These are phyloP conservation scores for Micropterix aruncella DNA, from an alignment of 2,888 invertebrate genomes.

Conservation along the genomic window DNA sequence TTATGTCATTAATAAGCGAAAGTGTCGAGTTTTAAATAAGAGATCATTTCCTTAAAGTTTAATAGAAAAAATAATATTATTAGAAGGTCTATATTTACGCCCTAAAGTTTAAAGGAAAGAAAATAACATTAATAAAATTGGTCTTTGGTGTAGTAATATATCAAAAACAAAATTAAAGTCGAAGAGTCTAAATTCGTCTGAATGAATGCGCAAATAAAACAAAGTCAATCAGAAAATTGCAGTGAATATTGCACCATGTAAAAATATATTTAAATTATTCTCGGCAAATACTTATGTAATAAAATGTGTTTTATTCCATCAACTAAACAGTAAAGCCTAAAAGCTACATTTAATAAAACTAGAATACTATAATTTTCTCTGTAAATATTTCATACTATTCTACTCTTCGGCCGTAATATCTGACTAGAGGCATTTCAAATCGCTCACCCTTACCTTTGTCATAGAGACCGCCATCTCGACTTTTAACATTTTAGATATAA, in stretches of 20 bases:
- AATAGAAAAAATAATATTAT: neutral
- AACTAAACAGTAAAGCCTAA: conserved; percentile 21
- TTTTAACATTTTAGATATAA: neutral
- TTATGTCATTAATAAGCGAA: neutral
- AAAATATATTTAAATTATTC: neutral
- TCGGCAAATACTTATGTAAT: neutral
- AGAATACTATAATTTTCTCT: conserved; percentile 42
- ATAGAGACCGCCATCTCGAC: neutral
- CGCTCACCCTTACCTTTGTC: neutral
- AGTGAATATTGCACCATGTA: neutral
- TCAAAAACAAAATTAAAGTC: no score
- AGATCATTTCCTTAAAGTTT: neutral
- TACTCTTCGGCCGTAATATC: conserved; percentile 33
- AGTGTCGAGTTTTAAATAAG: neutral
- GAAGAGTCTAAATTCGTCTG: neutral
- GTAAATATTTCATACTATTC: conserved; percentile 40
- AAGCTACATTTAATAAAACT: conserved; percentile 21
- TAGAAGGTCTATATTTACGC: neutral
- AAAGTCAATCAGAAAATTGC: neutral
- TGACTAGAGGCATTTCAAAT: conserved; percentile 32
- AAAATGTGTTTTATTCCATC: neutral
- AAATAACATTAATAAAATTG: neutral
- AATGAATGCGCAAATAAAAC: neutral
- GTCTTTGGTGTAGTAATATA: neutral
- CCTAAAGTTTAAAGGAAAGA: neutral